Percentiles rank a stretch among this genome's conserved stretches.
These are phyloP conservation scores for Idaea straminata DNA, from an alignment of 2,888 invertebrate species.

Conservation along the genomic window DNA sequence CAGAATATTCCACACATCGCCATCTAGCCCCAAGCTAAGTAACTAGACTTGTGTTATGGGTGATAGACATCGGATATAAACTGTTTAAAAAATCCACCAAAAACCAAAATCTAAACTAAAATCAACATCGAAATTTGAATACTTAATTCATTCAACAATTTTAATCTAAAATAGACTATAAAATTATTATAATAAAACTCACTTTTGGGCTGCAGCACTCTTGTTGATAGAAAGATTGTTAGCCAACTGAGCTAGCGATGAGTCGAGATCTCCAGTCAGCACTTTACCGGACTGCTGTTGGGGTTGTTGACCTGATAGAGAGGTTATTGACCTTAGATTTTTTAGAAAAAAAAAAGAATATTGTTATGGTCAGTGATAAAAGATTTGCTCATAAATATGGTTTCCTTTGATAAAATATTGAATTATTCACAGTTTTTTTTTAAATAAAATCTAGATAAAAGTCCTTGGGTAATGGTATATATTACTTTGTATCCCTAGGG, in stretches of 20 bases:
- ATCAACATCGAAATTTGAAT: background rate
- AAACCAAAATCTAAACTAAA: no score
- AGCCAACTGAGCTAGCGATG: constrained; percentile 94
- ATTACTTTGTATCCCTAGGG: no score
- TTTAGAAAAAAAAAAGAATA: constrained; percentile 10
- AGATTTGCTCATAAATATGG: background rate
- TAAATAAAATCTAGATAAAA: no score
- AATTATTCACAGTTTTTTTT: no score
- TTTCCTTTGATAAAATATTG: background rate
- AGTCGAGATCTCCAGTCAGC: constrained; percentile 95
- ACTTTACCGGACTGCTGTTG: constrained; percentile 83
- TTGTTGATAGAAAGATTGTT: constrained; percentile 95
- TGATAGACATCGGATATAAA: no score
- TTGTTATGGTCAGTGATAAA: background rate
- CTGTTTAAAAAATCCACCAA: no score
- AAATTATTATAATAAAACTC: constrained; percentile 56
- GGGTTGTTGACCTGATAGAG: constrained; percentile 55
- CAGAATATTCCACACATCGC: no score
- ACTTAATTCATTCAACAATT: constrained; percentile 26
- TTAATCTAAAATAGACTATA: constrained; percentile 9
- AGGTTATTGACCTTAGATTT: constrained; percentile 20
- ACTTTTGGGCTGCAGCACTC: constrained; percentile 85
- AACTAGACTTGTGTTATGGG: no score
- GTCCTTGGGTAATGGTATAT: no score
- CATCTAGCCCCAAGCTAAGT: no score